Base-by-base conservation (phyloP, 2,797 vertebrate genomes). In the Tympanoctomys barrerae region DNA sequence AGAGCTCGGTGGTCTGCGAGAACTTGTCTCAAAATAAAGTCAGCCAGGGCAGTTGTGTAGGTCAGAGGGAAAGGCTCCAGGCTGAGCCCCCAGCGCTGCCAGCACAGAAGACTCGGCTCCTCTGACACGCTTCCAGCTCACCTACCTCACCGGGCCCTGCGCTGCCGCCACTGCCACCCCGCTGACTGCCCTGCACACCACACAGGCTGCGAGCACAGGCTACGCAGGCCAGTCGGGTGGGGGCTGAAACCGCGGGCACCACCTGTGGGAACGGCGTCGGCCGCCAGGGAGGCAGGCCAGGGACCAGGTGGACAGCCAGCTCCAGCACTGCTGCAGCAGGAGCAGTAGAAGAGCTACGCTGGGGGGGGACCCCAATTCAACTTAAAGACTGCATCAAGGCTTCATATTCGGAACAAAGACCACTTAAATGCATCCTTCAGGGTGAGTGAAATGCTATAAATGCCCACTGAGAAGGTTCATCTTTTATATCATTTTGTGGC, bases 401-500 rank as follows among this genome's bases (percentile, higher is more conserved):
- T 70, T 61, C 68, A 59, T 46, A 18, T 7, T 33, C 11, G 10
- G 39, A 79, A 94, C 54, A 66, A 62, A 71, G 57, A 14, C 1
- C 71, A 52, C 36, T 83, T 36, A 42, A 22, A 70, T 33, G 33
- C 7, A 61, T 73, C 90, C 19, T 78, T 79, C 33, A 42, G 80
- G 91, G 19, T 91, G 87, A 66, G 14, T 26, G 24, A 64, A 22
- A 88, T 68, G 62, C 49, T 6, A 49, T 92, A 80, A 88, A 68
- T 2, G 7, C 2, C 5, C 62, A 83, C 71, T 80, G 22, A 91
- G 19, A 84, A 64, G 28, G 19, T 28, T 91, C 9, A 49, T 57
- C 39, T 70, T 77, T 90, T 31, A 79, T 49, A 36, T 61, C 80
- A 96, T 80, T 66, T 88, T 84, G 87, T 7, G 68, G 86, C 84